These are phyloP conservation scores for Dinoponera quadriceps DNA, from an alignment of 1,140 invertebrate species.

Conservation along the genomic window DNA sequence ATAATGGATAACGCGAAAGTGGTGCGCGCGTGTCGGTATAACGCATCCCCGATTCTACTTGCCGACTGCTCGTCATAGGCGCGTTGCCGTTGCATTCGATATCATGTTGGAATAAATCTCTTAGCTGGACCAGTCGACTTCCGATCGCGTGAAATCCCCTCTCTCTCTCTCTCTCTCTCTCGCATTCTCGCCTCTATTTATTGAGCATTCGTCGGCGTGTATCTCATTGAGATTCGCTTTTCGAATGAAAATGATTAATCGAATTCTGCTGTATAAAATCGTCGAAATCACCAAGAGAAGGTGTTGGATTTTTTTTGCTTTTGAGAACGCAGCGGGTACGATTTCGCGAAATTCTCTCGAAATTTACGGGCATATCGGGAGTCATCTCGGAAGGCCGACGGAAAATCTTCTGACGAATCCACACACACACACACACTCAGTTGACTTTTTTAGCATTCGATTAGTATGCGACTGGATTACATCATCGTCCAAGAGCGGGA, in stretches of 20 bases:
- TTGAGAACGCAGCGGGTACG: background rate
- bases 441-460: constrained; percentile 10
- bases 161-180: too few relatives aligned
- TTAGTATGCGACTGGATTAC: constrained; percentile 12
- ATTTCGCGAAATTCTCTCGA: background rate
- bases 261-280: background rate
- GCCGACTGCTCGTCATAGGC: constrained; percentile 44
- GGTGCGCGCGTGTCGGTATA: constrained; percentile 65
- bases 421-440: background rate
- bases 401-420: background rate
- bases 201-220: background rate
- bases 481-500: background rate
- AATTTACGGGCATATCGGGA: background rate
- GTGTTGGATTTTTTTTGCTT: too few relatives aligned
- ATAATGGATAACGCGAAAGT: constrained; percentile 72
- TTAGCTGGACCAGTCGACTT: background rate
- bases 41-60: constrained; percentile 48
- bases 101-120: constrained; percentile 39
- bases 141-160: background rate
- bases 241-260: background rate
- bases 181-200: background rate
- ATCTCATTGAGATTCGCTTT: too few relatives aligned
- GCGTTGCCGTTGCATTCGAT: constrained; percentile 28
- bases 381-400: background rate
- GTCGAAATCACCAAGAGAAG: background rate